Evolutionary conservation across 1,140 invertebrate genomes (phyloP), one percentile per base, ranked within the genome.

Genomic region (Bradynema listronoti): DNA sequence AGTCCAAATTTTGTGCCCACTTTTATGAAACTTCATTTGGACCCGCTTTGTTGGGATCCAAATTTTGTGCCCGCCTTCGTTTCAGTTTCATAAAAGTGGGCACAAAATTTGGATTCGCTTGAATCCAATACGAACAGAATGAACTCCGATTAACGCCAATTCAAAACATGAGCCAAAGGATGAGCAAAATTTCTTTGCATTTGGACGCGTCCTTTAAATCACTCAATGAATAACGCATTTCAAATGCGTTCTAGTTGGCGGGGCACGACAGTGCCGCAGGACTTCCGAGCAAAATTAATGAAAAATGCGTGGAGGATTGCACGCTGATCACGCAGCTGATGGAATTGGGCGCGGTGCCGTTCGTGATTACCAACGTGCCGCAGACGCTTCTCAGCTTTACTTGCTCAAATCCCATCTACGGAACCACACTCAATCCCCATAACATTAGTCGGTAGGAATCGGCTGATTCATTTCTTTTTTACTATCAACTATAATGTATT

Each of bases 291-390:
- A 73, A 66, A 27, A 51, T 83, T 1, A 66, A 75, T 41, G 68
- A 72, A 9, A 80, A 80, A 6, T 65, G 70, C 1, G 41, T 19
- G 3, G 51, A 62, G 6, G 76, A 78, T 42, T 78, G 80, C 5
- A 68, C 67, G 5, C 25, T 80, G 43, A 78, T 83, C 9, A 53
- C 63, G 24, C 51, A 63, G 4, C 49, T 81, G 2, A 33, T 46
- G 16, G 52, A 63, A 24, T 61, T 71, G 22, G 80, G 81, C 22
- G 80, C 78, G n/a, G 63, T 82, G 24, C 81, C 81, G 1, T 82
- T 82, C 67, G 76, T 75, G 32, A 74, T 79, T 58, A 83, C 81
- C 5, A 82, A 83, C 61, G 69, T 82, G 1, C 81, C 82, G 5
- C 82, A 83, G 56, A 70, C 68, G n/a, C 53, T 79, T 24, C 33